These are phyloP conservation scores for Pristionchus fissidentatus DNA, from an alignment of 2,888 invertebrate genomes.

Conservation along the genomic window DNA sequence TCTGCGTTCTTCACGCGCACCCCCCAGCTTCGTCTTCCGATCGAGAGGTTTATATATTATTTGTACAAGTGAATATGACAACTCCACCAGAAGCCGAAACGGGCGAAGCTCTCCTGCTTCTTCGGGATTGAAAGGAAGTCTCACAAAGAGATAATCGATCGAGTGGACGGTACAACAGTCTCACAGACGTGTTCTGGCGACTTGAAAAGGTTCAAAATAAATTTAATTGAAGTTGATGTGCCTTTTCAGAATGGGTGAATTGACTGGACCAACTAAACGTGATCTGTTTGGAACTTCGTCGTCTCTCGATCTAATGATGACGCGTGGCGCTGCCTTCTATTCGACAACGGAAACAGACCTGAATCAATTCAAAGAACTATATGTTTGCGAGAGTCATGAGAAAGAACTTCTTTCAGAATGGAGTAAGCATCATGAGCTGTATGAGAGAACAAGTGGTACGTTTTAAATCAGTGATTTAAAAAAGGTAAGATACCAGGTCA, in stretches of 20 bases:
- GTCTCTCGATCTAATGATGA: not conserved
- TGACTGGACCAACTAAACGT: not conserved
- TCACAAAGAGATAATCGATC: not conserved
- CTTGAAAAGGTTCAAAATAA: not conserved
- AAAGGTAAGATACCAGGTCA: too few species aligned
- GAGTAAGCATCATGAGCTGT: too few species aligned
- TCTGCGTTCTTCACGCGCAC: too few species aligned
- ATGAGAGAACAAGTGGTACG: too few species aligned
- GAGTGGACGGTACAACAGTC: not conserved
- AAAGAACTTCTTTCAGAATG: not conserved
- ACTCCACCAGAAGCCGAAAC: not conserved
- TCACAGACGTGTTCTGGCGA: not conserved
- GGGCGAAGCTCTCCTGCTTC: not conserved
- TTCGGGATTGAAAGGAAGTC: not conserved
- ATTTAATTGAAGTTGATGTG: not conserved
- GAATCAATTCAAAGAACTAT: not conserved
- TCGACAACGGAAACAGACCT: not conserved
- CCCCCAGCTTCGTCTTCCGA: too few species aligned
- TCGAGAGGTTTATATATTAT: too few species aligned
- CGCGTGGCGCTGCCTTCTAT: not conserved
- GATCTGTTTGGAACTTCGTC: not conserved
- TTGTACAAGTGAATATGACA: not conserved
- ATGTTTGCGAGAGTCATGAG: not conserved
- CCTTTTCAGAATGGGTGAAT: not conserved
- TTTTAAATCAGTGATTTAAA: too few species aligned